These are phyloP conservation scores for Tiliqua scincoides DNA, from an alignment of 2,113 vertebrate genomes.

Conservation along the genomic window DNA sequence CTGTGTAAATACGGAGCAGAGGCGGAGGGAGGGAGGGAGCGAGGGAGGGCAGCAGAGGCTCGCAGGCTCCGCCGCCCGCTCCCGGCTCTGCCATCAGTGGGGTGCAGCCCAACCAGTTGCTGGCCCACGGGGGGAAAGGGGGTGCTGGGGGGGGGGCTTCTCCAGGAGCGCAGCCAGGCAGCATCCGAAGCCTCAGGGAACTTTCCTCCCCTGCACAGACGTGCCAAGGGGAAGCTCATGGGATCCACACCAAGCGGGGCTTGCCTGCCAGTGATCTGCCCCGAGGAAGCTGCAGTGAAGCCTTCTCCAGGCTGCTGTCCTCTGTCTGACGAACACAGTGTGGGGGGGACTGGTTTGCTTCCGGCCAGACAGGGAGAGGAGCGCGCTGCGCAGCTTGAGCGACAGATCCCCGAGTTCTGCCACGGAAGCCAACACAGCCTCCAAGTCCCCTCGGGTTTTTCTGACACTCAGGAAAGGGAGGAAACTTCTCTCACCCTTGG, in stretches of 20 bases:
- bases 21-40: constrained; percentile 44
- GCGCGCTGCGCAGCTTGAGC: too few species aligned
- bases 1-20: constrained; percentile 66
- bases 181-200: too few species aligned
- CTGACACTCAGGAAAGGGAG: too few species aligned
- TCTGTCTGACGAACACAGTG: too few species aligned
- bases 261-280: not conserved
- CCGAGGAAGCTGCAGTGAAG: not conserved
- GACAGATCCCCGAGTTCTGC: too few species aligned
- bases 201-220: too few species aligned
- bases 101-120: not conserved
- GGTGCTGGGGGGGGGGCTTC: not conserved
- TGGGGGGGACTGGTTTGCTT: too few species aligned
- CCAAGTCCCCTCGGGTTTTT: not conserved
- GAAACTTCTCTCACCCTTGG: too few species aligned
- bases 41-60: not conserved
- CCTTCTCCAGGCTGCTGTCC: not conserved
- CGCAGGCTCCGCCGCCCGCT: not conserved
- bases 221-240: too few species aligned
- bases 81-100: not conserved
- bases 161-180: too few species aligned
- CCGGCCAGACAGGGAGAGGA: too few species aligned
- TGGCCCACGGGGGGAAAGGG: not conserved
- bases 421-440: not conserved
- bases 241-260: not conserved